Conservation (phyloP, 2,888 invertebrate species). For the Cephus pulcher region DNA sequence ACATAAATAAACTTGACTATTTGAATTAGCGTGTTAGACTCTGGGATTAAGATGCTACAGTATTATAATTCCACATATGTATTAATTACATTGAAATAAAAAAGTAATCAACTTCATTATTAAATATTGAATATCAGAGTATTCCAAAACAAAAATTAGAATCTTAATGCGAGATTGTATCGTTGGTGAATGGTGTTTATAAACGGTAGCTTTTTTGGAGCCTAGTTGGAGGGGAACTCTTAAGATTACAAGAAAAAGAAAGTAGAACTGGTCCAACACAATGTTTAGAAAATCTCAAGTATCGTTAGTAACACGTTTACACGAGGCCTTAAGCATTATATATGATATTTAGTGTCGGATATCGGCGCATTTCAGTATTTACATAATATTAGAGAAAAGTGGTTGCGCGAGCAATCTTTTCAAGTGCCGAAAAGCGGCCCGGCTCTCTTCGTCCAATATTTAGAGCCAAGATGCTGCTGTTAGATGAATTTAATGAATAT, state of each 20-base stretch:
- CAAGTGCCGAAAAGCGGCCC: neutral
- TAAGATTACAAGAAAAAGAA: neutral
- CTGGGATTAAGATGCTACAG: neutral
- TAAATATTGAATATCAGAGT: neutral
- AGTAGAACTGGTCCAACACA: neutral
- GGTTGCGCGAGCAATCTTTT: neutral
- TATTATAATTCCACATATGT: neutral
- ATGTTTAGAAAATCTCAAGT: neutral
- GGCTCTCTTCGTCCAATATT: neutral
- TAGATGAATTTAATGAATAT: neutral
- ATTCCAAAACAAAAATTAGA: neutral
- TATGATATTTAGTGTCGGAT: neutral
- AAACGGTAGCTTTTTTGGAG: neutral
- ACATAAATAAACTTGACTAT: neutral
- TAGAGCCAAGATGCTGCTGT: neutral
- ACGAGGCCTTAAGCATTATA: neutral
- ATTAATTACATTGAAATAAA: neutral
- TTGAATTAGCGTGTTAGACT: neutral
- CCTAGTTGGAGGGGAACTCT: neutral
- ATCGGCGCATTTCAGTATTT: constrained; percentile 2
- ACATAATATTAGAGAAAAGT: neutral
- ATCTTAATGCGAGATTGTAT: neutral
- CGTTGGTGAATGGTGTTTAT: neutral
- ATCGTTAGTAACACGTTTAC: neutral
- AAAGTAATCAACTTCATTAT: neutral